Percentiles rank a stretch among this genome's conserved stretches.
phyloP scores from a whole-genome alignment of 1,140 invertebrate species.

The Caenorhabditis briggsae region DNA sequence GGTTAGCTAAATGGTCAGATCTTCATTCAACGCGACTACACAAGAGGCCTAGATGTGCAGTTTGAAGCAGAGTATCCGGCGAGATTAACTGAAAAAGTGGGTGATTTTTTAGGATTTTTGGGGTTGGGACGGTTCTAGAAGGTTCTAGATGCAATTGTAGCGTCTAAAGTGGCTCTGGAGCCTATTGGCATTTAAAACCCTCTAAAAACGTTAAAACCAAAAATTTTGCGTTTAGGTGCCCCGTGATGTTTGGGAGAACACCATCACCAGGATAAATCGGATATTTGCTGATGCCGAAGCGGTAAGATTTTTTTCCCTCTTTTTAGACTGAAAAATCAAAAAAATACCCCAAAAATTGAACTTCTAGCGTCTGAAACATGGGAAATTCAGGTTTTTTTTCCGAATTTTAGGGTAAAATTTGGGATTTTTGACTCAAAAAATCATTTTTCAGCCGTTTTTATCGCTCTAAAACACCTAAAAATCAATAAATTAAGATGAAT shows the following conservation, averaged over 20 bases:
- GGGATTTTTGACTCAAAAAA: too few species aligned
- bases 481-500: neutral
- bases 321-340: too few species aligned
- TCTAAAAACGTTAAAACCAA: too few species aligned
- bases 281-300: constrained; percentile 57
- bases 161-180: too few species aligned
- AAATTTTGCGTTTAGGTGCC: neutral
- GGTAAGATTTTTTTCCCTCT: constrained; percentile 7
- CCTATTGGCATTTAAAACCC: too few species aligned
- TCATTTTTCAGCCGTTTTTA: too few species aligned
- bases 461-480: neutral
- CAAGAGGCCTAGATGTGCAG: constrained; percentile 38
- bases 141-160: too few species aligned
- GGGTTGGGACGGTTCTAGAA: neutral
- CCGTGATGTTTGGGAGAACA: constrained; percentile 49
- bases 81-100: constrained; percentile 26
- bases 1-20: constrained; percentile 54
- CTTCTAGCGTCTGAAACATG: neutral
- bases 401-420: too few species aligned
- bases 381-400: too few species aligned
- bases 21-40: constrained; percentile 52
- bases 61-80: constrained; percentile 34
- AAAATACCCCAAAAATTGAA: too few species aligned
- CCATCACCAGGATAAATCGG: constrained; percentile 46
- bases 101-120: neutral